Conservation (phyloP, 2,888 invertebrate genomes). For the Drosophila monieri region DNA sequence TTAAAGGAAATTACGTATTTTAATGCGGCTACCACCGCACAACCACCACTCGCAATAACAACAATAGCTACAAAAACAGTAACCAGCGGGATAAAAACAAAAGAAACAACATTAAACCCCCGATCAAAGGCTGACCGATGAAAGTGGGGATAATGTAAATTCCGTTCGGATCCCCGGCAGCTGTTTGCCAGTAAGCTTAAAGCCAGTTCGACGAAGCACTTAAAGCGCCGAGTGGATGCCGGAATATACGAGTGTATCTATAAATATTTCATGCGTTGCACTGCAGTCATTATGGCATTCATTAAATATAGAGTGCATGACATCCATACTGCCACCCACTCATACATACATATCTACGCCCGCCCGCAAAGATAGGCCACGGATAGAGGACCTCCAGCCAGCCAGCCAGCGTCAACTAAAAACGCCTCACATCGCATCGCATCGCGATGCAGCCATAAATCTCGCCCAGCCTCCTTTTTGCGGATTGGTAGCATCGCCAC, state of each 20-base stretch:
- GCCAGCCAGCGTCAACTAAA: conserved; percentile 62
- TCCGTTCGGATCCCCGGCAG: conserved; percentile 27
- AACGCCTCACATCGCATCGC: conserved; percentile 52
- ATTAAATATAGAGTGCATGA: conserved; percentile 73
- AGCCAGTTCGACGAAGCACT: conserved; percentile 33
- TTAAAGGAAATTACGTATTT: conserved; percentile 78
- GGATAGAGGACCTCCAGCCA: conserved; percentile 24
- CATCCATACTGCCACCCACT: conserved; percentile 25
- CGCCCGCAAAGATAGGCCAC: conserved; percentile 14
- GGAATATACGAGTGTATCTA: conserved; percentile 49
- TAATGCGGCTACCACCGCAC: conserved; percentile 56
- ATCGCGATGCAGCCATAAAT: conserved; percentile 68
- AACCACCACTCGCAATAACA: conserved; percentile 42
- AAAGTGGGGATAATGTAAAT: conserved; percentile 37
- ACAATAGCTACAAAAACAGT: conserved; percentile 33
- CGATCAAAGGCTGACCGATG: conserved; percentile 17
- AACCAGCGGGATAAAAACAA: conserved; percentile 17
- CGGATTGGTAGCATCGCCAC: conserved; percentile 4
- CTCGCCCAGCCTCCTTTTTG: conserved; percentile 43
- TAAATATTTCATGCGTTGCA: conserved; percentile 79
- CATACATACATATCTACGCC: not conserved
- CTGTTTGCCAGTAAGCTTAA: conserved; percentile 42
- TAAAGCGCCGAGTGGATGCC: conserved; percentile 35
- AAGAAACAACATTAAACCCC: conserved; percentile 15
- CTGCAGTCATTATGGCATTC: conserved; percentile 80